phyloP scores from a whole-genome alignment of 64 coral and sea anemone genomes.

The Dendrophyllia cribrosa region DNA sequence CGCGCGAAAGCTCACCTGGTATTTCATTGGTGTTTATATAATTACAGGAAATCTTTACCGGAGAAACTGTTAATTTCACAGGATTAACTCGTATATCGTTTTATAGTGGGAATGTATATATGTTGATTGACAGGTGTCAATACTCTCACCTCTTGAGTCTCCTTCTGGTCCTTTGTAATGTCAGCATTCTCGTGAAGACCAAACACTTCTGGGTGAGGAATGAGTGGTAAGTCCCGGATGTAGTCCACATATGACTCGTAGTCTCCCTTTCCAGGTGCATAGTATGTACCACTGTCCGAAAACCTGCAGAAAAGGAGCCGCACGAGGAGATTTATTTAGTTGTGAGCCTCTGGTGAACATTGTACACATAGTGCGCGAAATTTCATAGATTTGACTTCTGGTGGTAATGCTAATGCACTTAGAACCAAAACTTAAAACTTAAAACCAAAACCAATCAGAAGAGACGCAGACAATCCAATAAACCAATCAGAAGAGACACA shows the following conservation, averaged over 20 bases:
- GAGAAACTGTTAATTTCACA: too few relatives aligned
- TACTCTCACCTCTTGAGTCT: conserved; percentile 81
- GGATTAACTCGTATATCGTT: too few relatives aligned
- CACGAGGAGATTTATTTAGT: background rate
- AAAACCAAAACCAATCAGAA: too few relatives aligned
- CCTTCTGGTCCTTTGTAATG: conserved; percentile 97
- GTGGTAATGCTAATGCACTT: too few relatives aligned
- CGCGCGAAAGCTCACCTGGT: too few relatives aligned
- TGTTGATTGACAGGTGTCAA: background rate
- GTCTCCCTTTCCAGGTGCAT: conserved; percentile 79
- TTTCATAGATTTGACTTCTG: too few relatives aligned
- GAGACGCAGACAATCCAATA: too few relatives aligned
- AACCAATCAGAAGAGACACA: too few relatives aligned
- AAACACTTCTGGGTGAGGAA: conserved; percentile 96
- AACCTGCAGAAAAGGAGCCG: conserved; percentile 54
- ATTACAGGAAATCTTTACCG: too few relatives aligned
- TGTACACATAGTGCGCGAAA: background rate
- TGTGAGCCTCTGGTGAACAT: background rate
- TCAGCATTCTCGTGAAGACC: conserved; percentile 99
- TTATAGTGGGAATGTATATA: too few relatives aligned
- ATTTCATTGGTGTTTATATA: too few relatives aligned
- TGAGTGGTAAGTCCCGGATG: conserved; percentile 80
- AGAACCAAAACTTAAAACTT: too few relatives aligned
- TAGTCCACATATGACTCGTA: conserved; percentile 95
- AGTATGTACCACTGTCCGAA: conserved; percentile 94